Base-by-base conservation (phyloP, 2,113 vertebrate species). In the Typhlomys cinereus region DNA sequence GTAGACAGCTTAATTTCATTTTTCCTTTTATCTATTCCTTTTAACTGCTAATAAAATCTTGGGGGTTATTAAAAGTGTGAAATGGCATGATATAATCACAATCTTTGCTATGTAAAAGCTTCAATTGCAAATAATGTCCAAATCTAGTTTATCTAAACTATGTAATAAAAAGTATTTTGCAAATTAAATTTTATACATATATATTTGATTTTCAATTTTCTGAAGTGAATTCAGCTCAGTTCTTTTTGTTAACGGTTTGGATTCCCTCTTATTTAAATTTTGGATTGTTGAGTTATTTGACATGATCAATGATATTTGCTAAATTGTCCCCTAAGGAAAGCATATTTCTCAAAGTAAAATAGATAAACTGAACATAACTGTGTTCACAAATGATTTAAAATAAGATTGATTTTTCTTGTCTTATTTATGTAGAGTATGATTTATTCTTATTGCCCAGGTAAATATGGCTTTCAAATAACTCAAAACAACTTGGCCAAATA, bases 271-370 rank as follows among this genome's bases (percentile, higher is more conserved):
- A 52, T 50, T 59, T 46, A 89, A 91, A 54, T 54, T 88, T 87
- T 64, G 81, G 27, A 39, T 90, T 17, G 85, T 44, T 27, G 29
- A 71, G 85, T 71, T 85, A 85, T 79, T 83, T 85, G 57, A 59
- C 92, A 46, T 29, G 5, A 44, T 8, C 41, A 23, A 76, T 46
- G 36, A 69, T 50, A 84, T 31, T 31, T 34, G 52, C 5, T 78
- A n/a, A 79, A 31, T 50, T 89, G 5, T 78, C 83, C n/a, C 27
- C 50, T 75, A 74, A 41, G 70, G 83, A 18, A 20, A 59, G 64
- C 21, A 39, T 50, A 59, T 89, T 69, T 90, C n/a, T 46, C 25
- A 50, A 92, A 85, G 73, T 81, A 70, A 91, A 94, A 66, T 92
- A 92, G 80, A 15, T 66, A 31, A 90, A 80, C 1, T 7, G 57